Evolutionary conservation across 2,888 invertebrate species (phyloP), one percentile per base, ranked within the genome.

Genomic region (Sinelater perroti): DNA sequence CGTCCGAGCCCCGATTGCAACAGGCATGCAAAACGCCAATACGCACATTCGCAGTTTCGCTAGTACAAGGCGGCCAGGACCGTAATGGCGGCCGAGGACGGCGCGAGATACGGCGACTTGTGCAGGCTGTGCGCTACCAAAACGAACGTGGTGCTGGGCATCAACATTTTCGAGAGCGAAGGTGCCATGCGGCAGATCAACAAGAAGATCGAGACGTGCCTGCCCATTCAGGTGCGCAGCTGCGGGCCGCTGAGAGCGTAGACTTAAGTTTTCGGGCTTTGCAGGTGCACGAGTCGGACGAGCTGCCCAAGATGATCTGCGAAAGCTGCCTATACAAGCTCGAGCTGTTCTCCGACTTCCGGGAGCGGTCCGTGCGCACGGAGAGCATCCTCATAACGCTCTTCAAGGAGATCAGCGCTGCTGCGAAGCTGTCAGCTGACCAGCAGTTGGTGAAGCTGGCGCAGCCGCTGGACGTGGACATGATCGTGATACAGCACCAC

Each of bases 241-340:
- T 42, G 10, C 7, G 28, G 10, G 10, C 28, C 13, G 7, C 8
- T 36, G 21, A 24, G 13, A 31, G 30, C 5, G 7, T n/a, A 31
- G 31, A 8, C 6, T 2, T n/a, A 26, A 26, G 11, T 10, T 2
- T 13, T 3, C 14, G 7, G 3, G 24, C 60, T 66, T 63, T 55
- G 45, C 75, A 84, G 85, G 80, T 85, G 18, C 80, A 81, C 35
- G 76, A 81, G 72, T 72, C 76, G 13, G 85, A 85, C 70, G 80
- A 81, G 62, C 73, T 85, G 36, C 84, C 85, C 13, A 85, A 85
- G 76, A 80, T 83, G 70, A 79, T 85, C 2, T 85, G 85, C 64
- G 80, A 81, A 61, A 79, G 81, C 38, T 85, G 85, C 66, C 75
- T 82, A 7, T 83, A 79, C 61, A 85, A 85, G 67, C 67, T 85